Conservation (phyloP, 2,888 invertebrate genomes). For the Hirtodrosophila duncani region DNA sequence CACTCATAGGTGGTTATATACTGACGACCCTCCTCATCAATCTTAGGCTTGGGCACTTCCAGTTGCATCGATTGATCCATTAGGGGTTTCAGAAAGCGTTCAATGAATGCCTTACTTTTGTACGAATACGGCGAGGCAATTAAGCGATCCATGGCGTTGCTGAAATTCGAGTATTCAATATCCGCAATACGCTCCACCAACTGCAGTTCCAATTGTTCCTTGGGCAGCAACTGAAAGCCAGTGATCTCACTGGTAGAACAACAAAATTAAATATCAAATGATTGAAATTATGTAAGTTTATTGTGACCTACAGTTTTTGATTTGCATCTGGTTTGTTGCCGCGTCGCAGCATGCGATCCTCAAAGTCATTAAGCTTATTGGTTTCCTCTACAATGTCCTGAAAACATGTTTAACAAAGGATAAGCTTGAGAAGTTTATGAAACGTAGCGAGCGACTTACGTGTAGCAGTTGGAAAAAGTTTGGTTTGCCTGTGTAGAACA, state of each 20-base stretch:
- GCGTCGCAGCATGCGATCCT: conserved; percentile 84
- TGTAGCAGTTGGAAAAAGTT: conserved; percentile 90
- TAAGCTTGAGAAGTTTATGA: background rate
- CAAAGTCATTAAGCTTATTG: conserved; percentile 83
- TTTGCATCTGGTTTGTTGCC: conserved; percentile 82
- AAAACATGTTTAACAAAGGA: background rate
- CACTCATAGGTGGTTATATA: conserved; percentile 87
- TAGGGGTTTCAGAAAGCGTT: conserved; percentile 83
- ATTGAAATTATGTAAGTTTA: background rate
- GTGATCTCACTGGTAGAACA: conserved; percentile 79
- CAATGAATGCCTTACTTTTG: conserved; percentile 85
- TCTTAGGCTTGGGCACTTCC: conserved; percentile 84
- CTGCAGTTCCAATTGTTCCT: conserved; percentile 82
- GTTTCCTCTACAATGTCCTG: conserved; percentile 86
- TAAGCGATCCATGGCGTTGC: conserved; percentile 85
- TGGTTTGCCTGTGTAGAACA: conserved; percentile 95
- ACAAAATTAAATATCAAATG: no score
- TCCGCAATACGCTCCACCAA: conserved; percentile 85
- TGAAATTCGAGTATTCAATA: conserved; percentile 85
- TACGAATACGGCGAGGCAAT: conserved; percentile 85
- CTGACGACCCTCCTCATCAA: conserved; percentile 85
- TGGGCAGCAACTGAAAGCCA: conserved; percentile 83
- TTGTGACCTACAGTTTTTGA: conserved; percentile 80
- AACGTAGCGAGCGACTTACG: conserved; percentile 80
- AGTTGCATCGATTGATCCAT: conserved; percentile 81